Conservation (phyloP, 2,113 vertebrate species). For the Tragelaphus imberbis region DNA sequence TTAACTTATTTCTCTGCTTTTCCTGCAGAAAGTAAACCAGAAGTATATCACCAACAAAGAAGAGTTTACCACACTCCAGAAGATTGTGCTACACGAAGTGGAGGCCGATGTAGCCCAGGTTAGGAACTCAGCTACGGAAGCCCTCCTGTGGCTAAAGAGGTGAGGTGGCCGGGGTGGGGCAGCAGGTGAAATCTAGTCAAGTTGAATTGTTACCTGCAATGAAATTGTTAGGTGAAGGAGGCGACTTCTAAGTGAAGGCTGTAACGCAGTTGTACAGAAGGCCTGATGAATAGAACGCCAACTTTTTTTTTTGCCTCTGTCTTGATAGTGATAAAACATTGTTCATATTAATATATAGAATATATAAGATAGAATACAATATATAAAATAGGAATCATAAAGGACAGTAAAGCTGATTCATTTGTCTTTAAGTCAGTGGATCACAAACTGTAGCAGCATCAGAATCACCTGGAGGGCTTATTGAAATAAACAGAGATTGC, state of each 20-base stretch:
- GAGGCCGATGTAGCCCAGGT: slow-evolving; percentile 84
- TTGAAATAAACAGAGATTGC: not conserved
- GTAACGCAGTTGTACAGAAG: not conserved
- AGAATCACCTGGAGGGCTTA: not conserved
- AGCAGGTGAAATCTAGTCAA: not conserved
- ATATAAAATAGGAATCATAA: not conserved
- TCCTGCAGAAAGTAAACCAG: slow-evolving; percentile 92
- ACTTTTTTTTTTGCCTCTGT: not conserved
- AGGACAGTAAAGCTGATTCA: not conserved
- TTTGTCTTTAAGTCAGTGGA: not conserved
- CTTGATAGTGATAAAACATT: not conserved
- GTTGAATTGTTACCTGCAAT: not conserved
- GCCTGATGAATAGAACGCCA: not conserved
- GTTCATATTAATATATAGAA: not conserved
- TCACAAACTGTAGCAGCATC: not conserved
- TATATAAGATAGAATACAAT: not conserved
- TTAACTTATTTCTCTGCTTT: not conserved
- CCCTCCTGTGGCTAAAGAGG: slow-evolving; percentile 95
- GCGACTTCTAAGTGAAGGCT: not conserved
- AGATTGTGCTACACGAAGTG: slow-evolving; percentile 94
- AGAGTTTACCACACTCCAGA: slow-evolving; percentile 92
- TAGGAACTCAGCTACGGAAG: slow-evolving; percentile 96
- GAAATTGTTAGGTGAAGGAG: not conserved
- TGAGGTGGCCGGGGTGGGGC: slow-evolving; percentile 44
- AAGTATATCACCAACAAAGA: slow-evolving; percentile 91